These are phyloP conservation scores for Megalonaias nervosa DNA, from an alignment of 1,140 invertebrate species.

Conservation along the genomic window DNA sequence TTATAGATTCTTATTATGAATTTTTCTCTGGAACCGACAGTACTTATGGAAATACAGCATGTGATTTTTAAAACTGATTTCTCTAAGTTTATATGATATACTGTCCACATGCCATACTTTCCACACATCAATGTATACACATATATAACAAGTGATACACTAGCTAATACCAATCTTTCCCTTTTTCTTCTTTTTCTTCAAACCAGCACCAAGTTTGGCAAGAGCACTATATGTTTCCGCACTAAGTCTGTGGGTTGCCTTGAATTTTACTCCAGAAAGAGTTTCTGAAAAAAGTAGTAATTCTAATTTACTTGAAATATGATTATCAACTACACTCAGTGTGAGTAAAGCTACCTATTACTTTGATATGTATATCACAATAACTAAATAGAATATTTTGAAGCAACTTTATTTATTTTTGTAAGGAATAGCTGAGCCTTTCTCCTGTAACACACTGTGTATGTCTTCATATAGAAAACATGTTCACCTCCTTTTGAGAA, in stretches of 20 bases:
- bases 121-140: too few species aligned
- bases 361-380: too few species aligned
- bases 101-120: too few species aligned
- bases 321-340: background rate
- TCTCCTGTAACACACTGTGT: background rate
- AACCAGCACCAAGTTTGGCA: constrained; percentile 31
- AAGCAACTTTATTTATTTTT: background rate
- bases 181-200: constrained; percentile 39
- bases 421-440: background rate
- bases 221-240: constrained; percentile 31
- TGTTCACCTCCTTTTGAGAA: too few species aligned
- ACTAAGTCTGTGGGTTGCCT: constrained; percentile 61
- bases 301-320: background rate
- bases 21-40: too few species aligned
- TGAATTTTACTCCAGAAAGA: constrained; percentile 60
- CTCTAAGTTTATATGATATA: too few species aligned
- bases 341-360: background rate
- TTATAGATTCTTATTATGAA: too few species aligned
- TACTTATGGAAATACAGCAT: too few species aligned
- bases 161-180: constrained; percentile 15
- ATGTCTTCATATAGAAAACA: background rate
- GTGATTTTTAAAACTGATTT: too few species aligned
- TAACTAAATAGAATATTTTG: background rate
- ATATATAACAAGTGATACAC: too few species aligned
- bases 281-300: constrained; percentile 52